These are phyloP conservation scores for Corythornis cristatus DNA, from an alignment of 2,113 vertebrate genomes.

Conservation along the genomic window DNA sequence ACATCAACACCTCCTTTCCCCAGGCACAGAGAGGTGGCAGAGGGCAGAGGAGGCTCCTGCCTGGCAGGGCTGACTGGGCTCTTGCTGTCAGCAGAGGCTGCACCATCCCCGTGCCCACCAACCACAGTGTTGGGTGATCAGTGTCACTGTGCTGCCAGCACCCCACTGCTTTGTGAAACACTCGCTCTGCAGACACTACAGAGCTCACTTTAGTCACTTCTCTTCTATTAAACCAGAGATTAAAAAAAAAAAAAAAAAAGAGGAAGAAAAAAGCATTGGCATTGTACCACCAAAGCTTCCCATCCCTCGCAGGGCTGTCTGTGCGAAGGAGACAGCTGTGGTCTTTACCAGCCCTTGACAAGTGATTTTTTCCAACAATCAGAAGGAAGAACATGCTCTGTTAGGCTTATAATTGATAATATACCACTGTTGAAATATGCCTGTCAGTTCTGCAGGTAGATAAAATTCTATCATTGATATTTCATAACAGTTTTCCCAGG, in stretches of 20 bases:
- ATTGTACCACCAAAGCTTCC: not conserved
- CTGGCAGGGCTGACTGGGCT: accelerated
- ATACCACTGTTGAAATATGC: conserved; percentile 25
- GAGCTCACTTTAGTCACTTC: not conserved
- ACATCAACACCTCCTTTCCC: not conserved
- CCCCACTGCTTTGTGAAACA: conserved; percentile 1
- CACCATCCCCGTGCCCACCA: accelerated
- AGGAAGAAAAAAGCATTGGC: not conserved
- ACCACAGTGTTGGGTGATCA: not conserved
- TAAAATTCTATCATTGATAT: conserved; percentile 31
- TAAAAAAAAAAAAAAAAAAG: not conserved
- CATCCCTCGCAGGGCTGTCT: not conserved
- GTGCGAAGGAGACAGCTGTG: conserved; percentile 3
- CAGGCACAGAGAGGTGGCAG: not conserved
- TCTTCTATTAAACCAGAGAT: not conserved
- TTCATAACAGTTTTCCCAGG: conserved; percentile 2
- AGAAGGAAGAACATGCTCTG: conserved; percentile 53
- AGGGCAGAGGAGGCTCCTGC: not conserved
- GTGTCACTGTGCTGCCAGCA: not conserved
- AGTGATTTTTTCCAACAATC: conserved; percentile 61
- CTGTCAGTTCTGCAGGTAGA: conserved; percentile 49
- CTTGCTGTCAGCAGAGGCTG: accelerated
- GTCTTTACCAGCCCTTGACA: conserved; percentile 58
- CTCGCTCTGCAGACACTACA: not conserved
- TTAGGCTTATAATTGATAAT: conserved; percentile 68